Conservation (phyloP, 2,888 invertebrate species). For the Hyposoter dolosus region DNA sequence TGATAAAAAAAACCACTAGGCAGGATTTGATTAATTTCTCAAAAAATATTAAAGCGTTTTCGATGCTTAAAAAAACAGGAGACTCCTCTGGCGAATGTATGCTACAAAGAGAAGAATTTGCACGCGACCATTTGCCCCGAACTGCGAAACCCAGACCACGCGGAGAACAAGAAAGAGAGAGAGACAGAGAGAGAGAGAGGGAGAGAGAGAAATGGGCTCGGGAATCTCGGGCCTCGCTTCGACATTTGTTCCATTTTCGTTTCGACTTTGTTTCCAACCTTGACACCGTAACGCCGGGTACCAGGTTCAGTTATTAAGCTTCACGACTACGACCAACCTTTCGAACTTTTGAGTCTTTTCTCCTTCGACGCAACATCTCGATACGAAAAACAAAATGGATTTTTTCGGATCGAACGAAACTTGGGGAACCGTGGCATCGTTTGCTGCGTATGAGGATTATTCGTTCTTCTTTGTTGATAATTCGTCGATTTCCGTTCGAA, state of each 20-base stretch:
- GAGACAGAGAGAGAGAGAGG: conserved; percentile 2
- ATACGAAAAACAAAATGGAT: conserved; percentile 23
- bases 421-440: not conserved
- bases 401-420: conserved; percentile 2
- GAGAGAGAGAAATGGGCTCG: not conserved
- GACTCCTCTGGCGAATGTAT: conserved; percentile 3
- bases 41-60: conserved; percentile 43
- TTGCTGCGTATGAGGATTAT: not conserved
- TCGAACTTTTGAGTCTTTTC: conserved; percentile 45
- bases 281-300: conserved; percentile 71
- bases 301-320: conserved; percentile 71
- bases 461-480: not conserved
- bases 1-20: conserved; percentile 41
- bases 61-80: conserved; percentile 7
- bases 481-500: not conserved
- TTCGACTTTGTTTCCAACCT: conserved; percentile 67
- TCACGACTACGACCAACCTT: conserved; percentile 52
- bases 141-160: conserved; percentile 44
- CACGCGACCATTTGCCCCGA: conserved; percentile 60
- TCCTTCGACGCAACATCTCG: conserved; percentile 11
- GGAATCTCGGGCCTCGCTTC: conserved; percentile 42
- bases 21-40: conserved; percentile 54
- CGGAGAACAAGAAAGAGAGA: not conserved
- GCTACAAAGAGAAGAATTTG: conserved; percentile 34
- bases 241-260: conserved; percentile 63